Evolutionary conservation across 2,113 vertebrate species (phyloP), one percentile per base, ranked within the genome.

Genomic region (Crotalus viridis): DNA sequence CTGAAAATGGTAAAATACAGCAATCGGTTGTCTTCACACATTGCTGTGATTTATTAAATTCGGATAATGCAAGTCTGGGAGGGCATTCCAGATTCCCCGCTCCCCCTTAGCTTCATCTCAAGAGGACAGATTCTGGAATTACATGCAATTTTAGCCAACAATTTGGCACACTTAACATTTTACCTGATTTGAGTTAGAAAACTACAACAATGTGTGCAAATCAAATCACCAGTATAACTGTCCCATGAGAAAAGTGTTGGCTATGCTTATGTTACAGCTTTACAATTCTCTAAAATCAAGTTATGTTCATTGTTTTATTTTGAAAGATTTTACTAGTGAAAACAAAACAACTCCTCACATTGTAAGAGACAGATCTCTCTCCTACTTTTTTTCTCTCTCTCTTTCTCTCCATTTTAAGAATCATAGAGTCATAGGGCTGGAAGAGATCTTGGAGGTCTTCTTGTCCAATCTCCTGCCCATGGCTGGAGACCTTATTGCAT

Each of bases 101-200:
- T 2, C n/a, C 5, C 28, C 12, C 61, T 13, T 12, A 81, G 33
- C 17, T 81, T 93, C 3, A 93, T 91, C 95, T 74, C 43, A 88
- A 56, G 90, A 93, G 93, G 46, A 61, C 95, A 95, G 46, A n/a
- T 74, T 92, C 91, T 95, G 93, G 95, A 94, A 96, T 95, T 94
- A 0, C 0, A 87, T 95, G 88, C 90, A 94, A 57, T 95, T 96
- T 96, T 96, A 94, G 94, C 93, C 91, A 95, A 93, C 92, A 95
- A 89, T 87, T 96, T 97, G 96, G 94, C 94, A 94, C 92, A 92
- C 96, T 96, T 96, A 89, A 94, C 59, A 90, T 39, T 95, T 96
- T 96, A 94, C 93, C 91, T 96, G 93, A 96, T 92, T 94, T 93
- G 86, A 96, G 69, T 95, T 96, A 90, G 94, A 91, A 95, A 96